A percentile compares a stretch with the other conserved stretches of the same genome.
Evolutionary conservation across 2,113 vertebrate species (phyloP).

Genomic region (Daubentonia madagascariensis): DNA sequence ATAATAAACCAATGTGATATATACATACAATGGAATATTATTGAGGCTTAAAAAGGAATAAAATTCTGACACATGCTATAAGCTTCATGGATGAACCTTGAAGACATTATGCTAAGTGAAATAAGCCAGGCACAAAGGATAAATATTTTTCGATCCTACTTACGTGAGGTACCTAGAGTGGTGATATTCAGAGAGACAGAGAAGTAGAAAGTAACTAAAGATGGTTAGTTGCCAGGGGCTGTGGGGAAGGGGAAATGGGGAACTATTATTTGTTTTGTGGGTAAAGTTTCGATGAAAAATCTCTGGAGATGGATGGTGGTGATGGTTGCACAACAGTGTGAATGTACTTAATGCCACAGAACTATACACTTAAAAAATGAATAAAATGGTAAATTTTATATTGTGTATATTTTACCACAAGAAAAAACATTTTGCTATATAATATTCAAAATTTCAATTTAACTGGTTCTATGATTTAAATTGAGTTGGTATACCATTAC

Average conservation of each 20-base stretch:
- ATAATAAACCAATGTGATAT: background rate
- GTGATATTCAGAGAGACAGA: slow-evolving; percentile 5
- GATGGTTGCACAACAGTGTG: background rate
- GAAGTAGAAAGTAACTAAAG: background rate
- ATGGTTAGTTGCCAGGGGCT: background rate
- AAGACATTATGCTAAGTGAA: background rate
- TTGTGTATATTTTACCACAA: background rate
- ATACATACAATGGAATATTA: background rate
- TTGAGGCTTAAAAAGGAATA: background rate
- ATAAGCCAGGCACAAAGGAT: background rate
- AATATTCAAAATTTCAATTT: background rate
- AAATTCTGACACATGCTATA: background rate
- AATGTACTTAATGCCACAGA: background rate
- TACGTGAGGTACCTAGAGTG: background rate
- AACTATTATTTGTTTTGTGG: background rate
- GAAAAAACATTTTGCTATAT: background rate
- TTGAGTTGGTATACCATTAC: background rate
- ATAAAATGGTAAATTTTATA: background rate
- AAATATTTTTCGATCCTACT: background rate
- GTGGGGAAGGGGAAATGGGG: background rate
- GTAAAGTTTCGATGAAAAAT: background rate
- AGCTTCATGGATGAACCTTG: background rate
- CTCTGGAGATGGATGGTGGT: background rate
- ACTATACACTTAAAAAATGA: background rate
- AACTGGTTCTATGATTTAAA: background rate